phyloP scores from a whole-genome alignment of 2,888 invertebrate genomes.

The Drosophila rubida region DNA sequence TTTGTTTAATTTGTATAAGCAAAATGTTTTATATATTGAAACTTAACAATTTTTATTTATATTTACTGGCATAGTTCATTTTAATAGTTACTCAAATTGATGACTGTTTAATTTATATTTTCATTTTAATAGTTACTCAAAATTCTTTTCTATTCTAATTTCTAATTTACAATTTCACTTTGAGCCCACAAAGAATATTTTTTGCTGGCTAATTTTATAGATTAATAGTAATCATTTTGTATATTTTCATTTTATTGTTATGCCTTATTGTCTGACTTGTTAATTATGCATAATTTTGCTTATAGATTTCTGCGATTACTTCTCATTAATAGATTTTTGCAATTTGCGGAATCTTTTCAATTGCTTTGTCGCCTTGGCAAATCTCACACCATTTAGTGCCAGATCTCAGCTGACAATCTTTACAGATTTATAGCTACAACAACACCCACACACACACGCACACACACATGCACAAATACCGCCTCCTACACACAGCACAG shows the following conservation, averaged over 20 bases:
- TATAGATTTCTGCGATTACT: neutral
- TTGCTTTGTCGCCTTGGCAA: slow-evolving; percentile 18
- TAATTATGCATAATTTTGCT: neutral
- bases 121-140: too few relatives aligned
- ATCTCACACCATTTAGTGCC: slow-evolving; percentile 47
- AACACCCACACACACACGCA: slow-evolving; percentile 18
- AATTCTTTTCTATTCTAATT: too few relatives aligned
- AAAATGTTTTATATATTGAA: too few relatives aligned
- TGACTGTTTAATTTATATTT: too few relatives aligned
- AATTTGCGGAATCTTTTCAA: slow-evolving; percentile 22
- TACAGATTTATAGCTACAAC: slow-evolving; percentile 31
- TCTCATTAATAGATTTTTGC: neutral
- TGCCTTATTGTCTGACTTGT: neutral
- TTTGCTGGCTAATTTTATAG: too few relatives aligned
- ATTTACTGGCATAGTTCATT: too few relatives aligned
- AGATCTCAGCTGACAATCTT: slow-evolving; percentile 48
- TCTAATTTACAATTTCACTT: too few relatives aligned
- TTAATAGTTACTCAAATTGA: too few relatives aligned
- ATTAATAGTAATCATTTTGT: too few relatives aligned
- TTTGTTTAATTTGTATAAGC: too few relatives aligned
- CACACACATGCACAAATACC: slow-evolving; percentile 24
- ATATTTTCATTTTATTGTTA: neutral
- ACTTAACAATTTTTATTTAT: too few relatives aligned
- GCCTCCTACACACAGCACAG: slow-evolving; percentile 31
- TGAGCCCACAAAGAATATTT: too few relatives aligned